A percentile compares a stretch with the other conserved stretches of the same genome.
Evolutionary conservation across 1,140 invertebrate genomes (phyloP).

Genomic region (Notospermus geniculatus): DNA sequence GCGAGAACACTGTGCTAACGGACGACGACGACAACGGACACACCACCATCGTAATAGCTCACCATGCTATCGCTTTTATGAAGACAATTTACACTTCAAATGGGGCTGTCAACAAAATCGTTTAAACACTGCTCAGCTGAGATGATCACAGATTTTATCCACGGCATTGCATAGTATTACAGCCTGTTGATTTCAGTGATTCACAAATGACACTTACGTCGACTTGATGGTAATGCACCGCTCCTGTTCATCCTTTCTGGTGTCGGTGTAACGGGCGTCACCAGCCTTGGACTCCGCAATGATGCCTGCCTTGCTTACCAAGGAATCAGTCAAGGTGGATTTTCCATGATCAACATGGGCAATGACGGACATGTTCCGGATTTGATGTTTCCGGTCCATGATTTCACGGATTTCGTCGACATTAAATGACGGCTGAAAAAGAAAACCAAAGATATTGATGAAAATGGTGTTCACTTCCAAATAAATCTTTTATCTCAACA

Average conservation of each 20-base stretch:
- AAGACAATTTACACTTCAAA: no score
- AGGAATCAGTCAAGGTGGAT: slow-evolving; percentile 97
- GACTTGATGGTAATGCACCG: slow-evolving; percentile 99
- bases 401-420: slow-evolving; percentile 98
- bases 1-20: no score
- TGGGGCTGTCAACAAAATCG: no score
- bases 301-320: slow-evolving; percentile 99
- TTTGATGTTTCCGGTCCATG: slow-evolving; percentile 99
- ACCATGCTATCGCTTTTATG: no score
- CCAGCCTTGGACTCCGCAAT: slow-evolving; percentile 98
- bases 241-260: slow-evolving; percentile 98
- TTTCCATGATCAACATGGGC: slow-evolving; percentile 99
- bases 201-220: slow-evolving; percentile 71
- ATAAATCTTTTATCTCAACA: no score
- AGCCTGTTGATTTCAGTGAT: no score
- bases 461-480: no score
- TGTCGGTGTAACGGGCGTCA: slow-evolving; percentile 98
- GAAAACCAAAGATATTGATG: slow-evolving; percentile 19
- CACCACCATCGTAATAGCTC: no score
- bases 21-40: no score
- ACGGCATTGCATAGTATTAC: no score
- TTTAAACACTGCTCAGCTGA: no score
- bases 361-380: slow-evolving; percentile 99
- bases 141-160: no score
- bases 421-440: slow-evolving; percentile 96